Conservation (phyloP, 35 echinoderm and acorn worm species). For the Diadema setosum region DNA sequence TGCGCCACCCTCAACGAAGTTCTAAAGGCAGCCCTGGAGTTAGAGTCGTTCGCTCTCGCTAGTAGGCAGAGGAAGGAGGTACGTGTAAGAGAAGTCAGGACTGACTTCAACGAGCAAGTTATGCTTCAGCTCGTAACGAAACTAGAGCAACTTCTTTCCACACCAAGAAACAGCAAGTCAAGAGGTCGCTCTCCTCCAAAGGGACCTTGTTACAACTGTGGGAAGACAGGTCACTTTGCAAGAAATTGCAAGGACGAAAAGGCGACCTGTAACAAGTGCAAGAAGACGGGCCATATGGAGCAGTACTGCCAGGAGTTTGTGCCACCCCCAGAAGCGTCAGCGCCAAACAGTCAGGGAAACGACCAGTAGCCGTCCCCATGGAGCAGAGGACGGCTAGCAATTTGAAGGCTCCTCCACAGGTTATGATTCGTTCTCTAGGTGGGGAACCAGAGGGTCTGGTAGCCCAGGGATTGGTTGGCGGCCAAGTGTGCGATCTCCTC, state of each 20-base stretch:
- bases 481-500: background rate
- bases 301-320: too few species aligned
- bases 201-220: background rate
- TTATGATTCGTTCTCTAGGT: background rate
- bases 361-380: too few species aligned
- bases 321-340: too few species aligned
- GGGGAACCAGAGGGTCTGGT: background rate
- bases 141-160: background rate
- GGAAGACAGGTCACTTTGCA: background rate
- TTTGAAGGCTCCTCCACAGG: too few species aligned
- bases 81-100: background rate
- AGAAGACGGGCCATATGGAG: background rate
- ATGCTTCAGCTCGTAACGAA: background rate
- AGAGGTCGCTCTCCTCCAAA: background rate
- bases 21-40: conserved; percentile 20
- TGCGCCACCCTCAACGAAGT: conserved; percentile 3
- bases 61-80: background rate
- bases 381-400: too few species aligned
- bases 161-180: background rate
- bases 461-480: background rate
- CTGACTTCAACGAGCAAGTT: background rate
- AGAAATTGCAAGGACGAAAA: background rate
- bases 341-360: too few species aligned
- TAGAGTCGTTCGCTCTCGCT: conserved; percentile 39
- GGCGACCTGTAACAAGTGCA: background rate